Evolutionary conservation across 2,888 invertebrate genomes (phyloP), one percentile per base, ranked within the genome.

Genomic region (Chymomyza fuscimana): DNA sequence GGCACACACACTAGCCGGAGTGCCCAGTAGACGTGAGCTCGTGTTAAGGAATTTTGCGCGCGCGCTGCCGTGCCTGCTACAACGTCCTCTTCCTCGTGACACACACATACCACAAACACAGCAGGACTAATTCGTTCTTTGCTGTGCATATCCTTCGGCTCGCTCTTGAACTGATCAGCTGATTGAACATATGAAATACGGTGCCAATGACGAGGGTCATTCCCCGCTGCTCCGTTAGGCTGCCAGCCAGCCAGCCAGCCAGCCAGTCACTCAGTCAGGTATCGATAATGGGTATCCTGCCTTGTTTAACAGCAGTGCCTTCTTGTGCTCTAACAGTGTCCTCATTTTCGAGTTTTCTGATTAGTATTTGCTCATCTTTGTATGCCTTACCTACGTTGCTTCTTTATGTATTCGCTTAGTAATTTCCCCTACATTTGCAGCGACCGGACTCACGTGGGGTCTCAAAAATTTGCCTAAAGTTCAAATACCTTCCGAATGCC

Each of bases 41-140:
- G 85, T 88, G 88, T 86, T 85, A 70, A 86, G 88, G 87, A 85
- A 85, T 88, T 83, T 81, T 75, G 76, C 84, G 85, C 87, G 88
- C 86, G 76, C 80, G 76, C 84, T 86, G 71, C 56, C 25, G 51
- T 50, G 54, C 54, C 72, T 67, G 62, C 62, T 66, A 9, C 32
- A 56, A 59, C 15, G 63, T 58, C 32, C 25, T 51, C 10, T 16
- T 81, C 70, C 81, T 82, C 84, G 81, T 75, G 82, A 67, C 88
- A 79, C 87, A 82, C 87, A 77, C 78, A 76, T 76, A 80, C 80
- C 82, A 76, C 75, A 75, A 54, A 80, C 71, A 74, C 87, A 85
- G 84, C 85, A 86, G 87, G 88, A 85, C 87, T 77, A 88, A 88
- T 86, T 86, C 70, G 63, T 65, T 72, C 67, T 76, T 80, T 76